Conservation (phyloP, 2,888 invertebrate species). For the Dromius quadrimaculatus region DNA sequence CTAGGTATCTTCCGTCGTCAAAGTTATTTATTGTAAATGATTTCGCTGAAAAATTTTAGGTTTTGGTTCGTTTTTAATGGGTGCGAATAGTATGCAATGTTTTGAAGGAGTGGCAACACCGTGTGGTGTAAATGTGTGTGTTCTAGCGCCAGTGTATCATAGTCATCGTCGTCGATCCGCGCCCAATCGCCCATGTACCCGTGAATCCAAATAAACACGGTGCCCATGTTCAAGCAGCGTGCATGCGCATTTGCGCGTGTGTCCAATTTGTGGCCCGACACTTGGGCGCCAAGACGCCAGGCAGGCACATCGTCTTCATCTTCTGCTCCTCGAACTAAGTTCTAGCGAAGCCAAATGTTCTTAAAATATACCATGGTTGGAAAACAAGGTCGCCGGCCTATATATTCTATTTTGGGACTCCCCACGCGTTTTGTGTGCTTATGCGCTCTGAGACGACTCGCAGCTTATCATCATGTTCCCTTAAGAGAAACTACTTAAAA, state of each 20-base stretch:
- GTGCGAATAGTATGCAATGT: too few relatives aligned
- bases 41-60: too few relatives aligned
- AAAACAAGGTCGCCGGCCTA: constrained; percentile 57
- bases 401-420: constrained; percentile 55
- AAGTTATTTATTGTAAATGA: too few relatives aligned
- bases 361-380: constrained; percentile 51
- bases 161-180: not conserved
- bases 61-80: too few relatives aligned
- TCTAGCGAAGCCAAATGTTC: constrained; percentile 46
- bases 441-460: too few relatives aligned
- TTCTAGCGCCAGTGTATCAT: too few relatives aligned
- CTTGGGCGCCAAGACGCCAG: constrained; percentile 14
- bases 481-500: too few relatives aligned
- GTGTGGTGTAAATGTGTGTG: too few relatives aligned
- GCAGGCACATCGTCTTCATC: not conserved
- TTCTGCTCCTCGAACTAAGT: constrained; percentile 29
- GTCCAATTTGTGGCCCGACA: constrained; percentile 32
- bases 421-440: constrained; percentile 46
- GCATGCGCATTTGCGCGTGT: constrained; percentile 12
- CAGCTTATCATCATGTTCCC: too few relatives aligned
- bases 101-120: too few relatives aligned
- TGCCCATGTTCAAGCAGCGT: constrained; percentile 1
- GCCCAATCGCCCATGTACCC: constrained; percentile 18
- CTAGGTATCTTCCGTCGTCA: too few relatives aligned
- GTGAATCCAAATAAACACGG: constrained; percentile 27